phyloP scores from a whole-genome alignment of 1,140 invertebrate species.

The Trypoxylus dichotomus region DNA sequence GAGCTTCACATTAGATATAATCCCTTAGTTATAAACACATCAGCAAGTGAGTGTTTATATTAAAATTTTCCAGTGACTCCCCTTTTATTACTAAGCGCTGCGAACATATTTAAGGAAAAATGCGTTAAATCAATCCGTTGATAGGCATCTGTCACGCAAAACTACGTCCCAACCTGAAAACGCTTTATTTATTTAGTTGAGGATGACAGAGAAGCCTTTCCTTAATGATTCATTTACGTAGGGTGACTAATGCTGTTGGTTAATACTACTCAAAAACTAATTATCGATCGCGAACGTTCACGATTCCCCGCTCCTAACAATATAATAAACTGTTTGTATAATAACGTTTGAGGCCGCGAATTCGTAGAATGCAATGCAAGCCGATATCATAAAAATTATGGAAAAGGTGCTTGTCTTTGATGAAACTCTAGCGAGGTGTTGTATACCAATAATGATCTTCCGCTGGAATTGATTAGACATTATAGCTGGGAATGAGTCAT shows the following conservation, averaged over 20 bases:
- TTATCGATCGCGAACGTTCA: background rate
- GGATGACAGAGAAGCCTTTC: conserved; percentile 2
- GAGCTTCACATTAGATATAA: no score
- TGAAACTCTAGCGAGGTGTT: background rate
- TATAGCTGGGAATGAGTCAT: no score
- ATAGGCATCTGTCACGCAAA: conserved; percentile 20
- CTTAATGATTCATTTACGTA: conserved; percentile 9
- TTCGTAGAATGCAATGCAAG: background rate
- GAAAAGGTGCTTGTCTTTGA: background rate
- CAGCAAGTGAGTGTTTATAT: background rate
- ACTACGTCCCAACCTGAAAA: background rate
- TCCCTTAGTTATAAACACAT: background rate
- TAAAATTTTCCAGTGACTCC: conserved; percentile 5
- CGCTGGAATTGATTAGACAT: no score
- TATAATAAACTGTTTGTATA: conserved; percentile 8
- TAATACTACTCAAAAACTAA: conserved; percentile 22
- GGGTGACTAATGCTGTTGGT: conserved; percentile 19
- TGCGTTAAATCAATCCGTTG: conserved; percentile 1
- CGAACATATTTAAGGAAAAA: background rate
- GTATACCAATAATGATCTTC: no score
- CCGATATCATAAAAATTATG: background rate
- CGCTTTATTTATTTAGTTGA: background rate
- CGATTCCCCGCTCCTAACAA: background rate
- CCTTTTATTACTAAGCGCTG: background rate
- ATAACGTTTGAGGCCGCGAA: background rate